Percentiles rank a stretch among this genome's conserved stretches.
Evolutionary conservation across 1,140 invertebrate genomes (phyloP).

Genomic region (Drosophila parvula): DNA sequence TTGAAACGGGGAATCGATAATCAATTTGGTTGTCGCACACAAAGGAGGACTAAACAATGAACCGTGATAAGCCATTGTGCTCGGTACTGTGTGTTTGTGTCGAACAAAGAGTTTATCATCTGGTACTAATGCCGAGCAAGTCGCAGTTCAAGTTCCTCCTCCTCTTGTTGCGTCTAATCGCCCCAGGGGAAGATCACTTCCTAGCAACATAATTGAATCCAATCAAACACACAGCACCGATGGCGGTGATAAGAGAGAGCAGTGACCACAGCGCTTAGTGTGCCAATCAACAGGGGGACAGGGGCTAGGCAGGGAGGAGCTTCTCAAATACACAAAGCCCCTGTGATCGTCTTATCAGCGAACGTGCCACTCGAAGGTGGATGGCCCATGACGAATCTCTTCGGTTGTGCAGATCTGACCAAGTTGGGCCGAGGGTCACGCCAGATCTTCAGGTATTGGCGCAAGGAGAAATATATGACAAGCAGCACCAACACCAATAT

Average conservation of each 20-base stretch:
- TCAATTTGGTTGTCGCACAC: slow-evolving; percentile 11
- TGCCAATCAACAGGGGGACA: slow-evolving; percentile 41
- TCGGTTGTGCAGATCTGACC: slow-evolving; percentile 14
- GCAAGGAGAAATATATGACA: slow-evolving; percentile 3
- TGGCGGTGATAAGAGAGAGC: slow-evolving; percentile 35
- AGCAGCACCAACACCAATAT: slow-evolving; percentile 8
- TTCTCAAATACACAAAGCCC: slow-evolving; percentile 39
- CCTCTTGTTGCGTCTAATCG: not conserved
- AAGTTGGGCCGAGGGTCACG: slow-evolving; percentile 10
- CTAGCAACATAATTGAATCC: slow-evolving; percentile 44
- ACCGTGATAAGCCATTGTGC: slow-evolving; percentile 29
- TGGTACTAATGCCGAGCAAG: slow-evolving; percentile 4
- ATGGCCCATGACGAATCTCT: slow-evolving; percentile 27
- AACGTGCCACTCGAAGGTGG: slow-evolving; percentile 32
- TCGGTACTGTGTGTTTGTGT: slow-evolving; percentile 22
- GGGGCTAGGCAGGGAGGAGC: no score
- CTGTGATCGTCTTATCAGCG: slow-evolving; percentile 43
- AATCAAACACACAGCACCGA: slow-evolving; percentile 34
- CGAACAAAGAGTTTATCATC: slow-evolving; percentile 52
- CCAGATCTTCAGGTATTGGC: not conserved
- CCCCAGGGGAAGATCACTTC: slow-evolving; percentile 7
- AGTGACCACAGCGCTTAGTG: slow-evolving; percentile 20
- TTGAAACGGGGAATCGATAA: slow-evolving; percentile 13
- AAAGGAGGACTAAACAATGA: slow-evolving; percentile 36
- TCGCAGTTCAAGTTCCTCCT: slow-evolving; percentile 16